Evolutionary conservation across 2,888 invertebrate genomes (phyloP), one percentile per base, ranked within the genome.

Genomic region (Coronaproctus castanopsis): DNA sequence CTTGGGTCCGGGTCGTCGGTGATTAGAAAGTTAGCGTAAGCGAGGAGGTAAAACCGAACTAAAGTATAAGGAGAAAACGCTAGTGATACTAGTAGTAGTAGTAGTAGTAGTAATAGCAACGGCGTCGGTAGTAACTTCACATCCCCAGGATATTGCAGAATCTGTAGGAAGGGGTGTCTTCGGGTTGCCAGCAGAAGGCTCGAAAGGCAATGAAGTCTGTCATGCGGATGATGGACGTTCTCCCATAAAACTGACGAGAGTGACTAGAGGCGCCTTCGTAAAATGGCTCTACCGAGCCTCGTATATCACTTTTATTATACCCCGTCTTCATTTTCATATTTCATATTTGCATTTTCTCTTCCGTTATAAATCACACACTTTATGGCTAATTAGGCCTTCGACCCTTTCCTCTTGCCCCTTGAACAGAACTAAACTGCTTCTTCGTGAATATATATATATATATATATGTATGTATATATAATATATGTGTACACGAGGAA

Each of bases 251-350:
- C 80, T 81, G 81, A 81, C 81, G 81, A 81, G 63, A 61, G 80
- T 77, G 79, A 77, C 73, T 74, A 74, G 77, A 73, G 76, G 77
- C 77, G 77, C 78, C 77, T 78, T 76, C 76, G 77, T 78, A 78
- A 65, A 81, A 82, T 80, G 81, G 81, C 81, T 77, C 81, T 79
- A 78, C 78, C 78, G 81, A 80, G 81, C 78, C 79, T 78, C 78
- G 77, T 82, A 81, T 80, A 81, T 82, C 81, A 81, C 79, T 81
- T 82, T 81, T 82, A 81, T 81, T 81, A 81, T 80, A 79, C 80
- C 59, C 77, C 78, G 78, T 78, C 78, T 78, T 78, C 78, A 78
- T 78, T 78, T 78, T 78, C 77, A 78, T 71, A 69, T 71, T 70
- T 70, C 77, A 78, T 71, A 69, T 71, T 70, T 70, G 70, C 70